Percentiles rank a stretch among this genome's conserved stretches.
These are phyloP conservation scores for Pseudomyrmex flavicornis DNA, from an alignment of 1,140 invertebrate species.

Conservation along the genomic window DNA sequence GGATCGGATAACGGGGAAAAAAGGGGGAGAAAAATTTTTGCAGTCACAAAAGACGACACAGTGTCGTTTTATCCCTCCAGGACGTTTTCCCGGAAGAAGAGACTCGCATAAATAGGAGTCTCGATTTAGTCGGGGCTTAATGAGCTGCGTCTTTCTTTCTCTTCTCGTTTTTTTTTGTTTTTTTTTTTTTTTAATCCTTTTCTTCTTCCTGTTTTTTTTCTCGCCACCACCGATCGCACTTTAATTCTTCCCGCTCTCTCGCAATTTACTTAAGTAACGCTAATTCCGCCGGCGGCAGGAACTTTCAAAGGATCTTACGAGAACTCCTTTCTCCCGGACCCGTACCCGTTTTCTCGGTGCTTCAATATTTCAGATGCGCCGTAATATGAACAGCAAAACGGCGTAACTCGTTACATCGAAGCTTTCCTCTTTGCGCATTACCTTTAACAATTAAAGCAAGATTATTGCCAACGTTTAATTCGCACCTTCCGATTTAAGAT, in stretches of 20 bases:
- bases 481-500: slow-evolving; percentile 19
- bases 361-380: slow-evolving; percentile 48
- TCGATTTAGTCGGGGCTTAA: slow-evolving; percentile 56
- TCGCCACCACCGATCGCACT: slow-evolving; percentile 42
- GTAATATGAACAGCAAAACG: slow-evolving; percentile 45
- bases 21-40: background rate
- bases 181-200: background rate
- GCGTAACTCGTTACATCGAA: slow-evolving; percentile 35
- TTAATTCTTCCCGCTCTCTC: slow-evolving; percentile 59
- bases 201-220: slow-evolving; percentile 22
- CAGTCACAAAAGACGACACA: slow-evolving; percentile 12
- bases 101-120: slow-evolving; percentile 45
- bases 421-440: slow-evolving; percentile 34
- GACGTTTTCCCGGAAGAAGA: slow-evolving; percentile 18
- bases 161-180: background rate
- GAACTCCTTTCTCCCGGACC: background rate
- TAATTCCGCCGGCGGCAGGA: slow-evolving; percentile 52
- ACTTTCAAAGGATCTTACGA: slow-evolving; percentile 56
- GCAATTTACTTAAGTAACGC: slow-evolving; percentile 60
- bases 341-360: background rate
- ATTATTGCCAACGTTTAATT: slow-evolving; percentile 39
- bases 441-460: slow-evolving; percentile 25
- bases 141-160: slow-evolving; percentile 48
- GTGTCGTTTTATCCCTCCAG: slow-evolving; percentile 34
- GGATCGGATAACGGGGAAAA: background rate